Evolutionary conservation across 2,888 invertebrate species (phyloP).

Genomic region (Elysia crispata): DNA sequence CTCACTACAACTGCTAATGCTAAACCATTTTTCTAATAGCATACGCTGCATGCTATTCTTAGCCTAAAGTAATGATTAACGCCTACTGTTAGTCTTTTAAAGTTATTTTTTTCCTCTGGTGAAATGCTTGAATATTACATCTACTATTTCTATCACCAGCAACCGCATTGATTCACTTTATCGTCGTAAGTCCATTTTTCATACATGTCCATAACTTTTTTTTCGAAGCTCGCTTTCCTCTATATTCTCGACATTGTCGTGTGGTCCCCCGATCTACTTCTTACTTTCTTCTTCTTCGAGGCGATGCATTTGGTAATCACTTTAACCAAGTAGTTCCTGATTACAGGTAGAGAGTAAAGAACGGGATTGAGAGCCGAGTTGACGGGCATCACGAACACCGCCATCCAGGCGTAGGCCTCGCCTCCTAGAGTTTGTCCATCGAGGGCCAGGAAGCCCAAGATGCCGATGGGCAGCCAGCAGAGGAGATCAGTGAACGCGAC

Average conservation of each 20-base stretch:
- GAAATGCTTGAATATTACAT: background rate
- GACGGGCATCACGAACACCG: conserved; percentile 37
- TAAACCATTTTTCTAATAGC: no score
- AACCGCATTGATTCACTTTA: no score
- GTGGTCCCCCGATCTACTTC: no score
- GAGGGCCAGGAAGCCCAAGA: conserved; percentile 27
- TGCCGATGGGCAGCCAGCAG: conserved; percentile 66
- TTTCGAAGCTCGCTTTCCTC: no score
- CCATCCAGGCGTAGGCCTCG: conserved; percentile 21
- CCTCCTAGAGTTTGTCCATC: conserved; percentile 16
- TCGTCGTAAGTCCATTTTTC: no score
- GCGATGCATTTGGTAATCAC: no score
- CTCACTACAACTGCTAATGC: conserved; percentile 11
- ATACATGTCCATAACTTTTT: no score
- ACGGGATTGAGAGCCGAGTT: conserved; percentile 45
- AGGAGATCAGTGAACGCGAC: conserved; percentile 66
- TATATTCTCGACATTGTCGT: no score
- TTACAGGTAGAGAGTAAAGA: conserved; percentile 36
- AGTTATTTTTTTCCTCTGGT: no score
- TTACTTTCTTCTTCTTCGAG: no score
- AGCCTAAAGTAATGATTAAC: conserved; percentile 18
- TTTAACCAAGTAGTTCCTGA: background rate
- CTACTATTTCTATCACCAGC: background rate
- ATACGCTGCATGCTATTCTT: conserved; percentile 24
- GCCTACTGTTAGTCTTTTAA: conserved; percentile 10